These are phyloP conservation scores for Camponotus vicinus DNA, from an alignment of 1,140 invertebrate species.

Conservation along the genomic window DNA sequence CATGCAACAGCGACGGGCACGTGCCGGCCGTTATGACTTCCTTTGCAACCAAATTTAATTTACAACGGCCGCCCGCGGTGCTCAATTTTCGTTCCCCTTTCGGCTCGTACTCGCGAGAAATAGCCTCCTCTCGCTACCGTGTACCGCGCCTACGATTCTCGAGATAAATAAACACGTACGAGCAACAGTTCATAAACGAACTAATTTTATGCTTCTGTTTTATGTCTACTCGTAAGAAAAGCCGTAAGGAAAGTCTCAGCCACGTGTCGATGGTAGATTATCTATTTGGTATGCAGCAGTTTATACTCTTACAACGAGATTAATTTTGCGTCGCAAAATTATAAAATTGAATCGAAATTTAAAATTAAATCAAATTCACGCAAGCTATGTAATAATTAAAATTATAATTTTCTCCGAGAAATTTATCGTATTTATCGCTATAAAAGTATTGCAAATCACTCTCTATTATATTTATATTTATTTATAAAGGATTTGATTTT, in stretches of 20 bases:
- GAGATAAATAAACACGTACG: constrained; percentile 58
- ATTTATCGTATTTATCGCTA: background rate
- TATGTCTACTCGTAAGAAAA: constrained; percentile 1
- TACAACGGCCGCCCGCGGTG: constrained; percentile 73
- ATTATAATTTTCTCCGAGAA: background rate
- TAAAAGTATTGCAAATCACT: background rate
- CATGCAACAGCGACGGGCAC: constrained; percentile 66
- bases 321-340: background rate
- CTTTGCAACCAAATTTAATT: constrained; percentile 78
- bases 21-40: constrained; percentile 79
- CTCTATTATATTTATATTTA: background rate
- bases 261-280: constrained; percentile 28
- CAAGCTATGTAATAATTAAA: background rate
- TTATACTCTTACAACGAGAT: constrained; percentile 14
- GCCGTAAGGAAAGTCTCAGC: background rate
- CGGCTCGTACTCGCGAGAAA: constrained; percentile 48
- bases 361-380: background rate
- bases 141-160: constrained; percentile 49
- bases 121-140: constrained; percentile 40
- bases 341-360: background rate
- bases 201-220: constrained; percentile 70
- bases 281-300: constrained; percentile 1
- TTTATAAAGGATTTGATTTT: constrained; percentile 1
- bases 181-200: constrained; percentile 63
- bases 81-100: constrained; percentile 69